Base-by-base conservation (phyloP, 2,797 vertebrate genomes). In the Paedocypris micromegethes region DNA sequence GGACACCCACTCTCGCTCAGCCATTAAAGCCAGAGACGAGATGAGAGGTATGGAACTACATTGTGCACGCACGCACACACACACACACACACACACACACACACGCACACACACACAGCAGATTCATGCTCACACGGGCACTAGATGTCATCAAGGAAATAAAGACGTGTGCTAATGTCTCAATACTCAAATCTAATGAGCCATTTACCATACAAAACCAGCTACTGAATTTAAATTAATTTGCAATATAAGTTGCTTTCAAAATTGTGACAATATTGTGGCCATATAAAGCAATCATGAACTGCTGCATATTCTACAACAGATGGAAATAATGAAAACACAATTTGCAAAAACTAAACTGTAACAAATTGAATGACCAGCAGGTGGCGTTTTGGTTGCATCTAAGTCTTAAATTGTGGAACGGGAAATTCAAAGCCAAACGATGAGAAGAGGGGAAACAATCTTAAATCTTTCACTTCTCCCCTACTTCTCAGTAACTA, bases 311-410 rank as follows among this genome's bases (percentile, higher is more conserved):
- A 1, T 23, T 23, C 23, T 23, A 23, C 23, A 23, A 23, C 23
- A 23, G 23, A 23, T 23, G 23, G 23, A 23, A 23, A 23, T 23
- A 23, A 1, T 23, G 23, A 23, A 23, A 23, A 23, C 23, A 23
- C 23, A 23, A 23, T 23, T 23, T 23, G 23, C 23, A 23, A 23
- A 23, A 23, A 1, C 23, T 23, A 23, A 23, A 23, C 23, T 23
- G 23, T 23, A 23, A 23, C 23, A 23, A 23, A 23, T 23, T 23
- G 23, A 23, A 23, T 23, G 53, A 76, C 84, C 89, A 88, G 82
- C 74, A 90, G 88, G 78, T 83, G 87, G 86, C 87, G 83, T 82
- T 87, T 87, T 83, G 85, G 85, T 65, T 78, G 79, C 87, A 62
- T 66, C 48, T 46, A 79, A 82, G 7, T n/a, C 9, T 58, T 73